Evolutionary conservation across 2,797 vertebrate genomes (phyloP), one percentile per base, ranked within the genome.

Genomic region (Sardinella longiceps): DNA sequence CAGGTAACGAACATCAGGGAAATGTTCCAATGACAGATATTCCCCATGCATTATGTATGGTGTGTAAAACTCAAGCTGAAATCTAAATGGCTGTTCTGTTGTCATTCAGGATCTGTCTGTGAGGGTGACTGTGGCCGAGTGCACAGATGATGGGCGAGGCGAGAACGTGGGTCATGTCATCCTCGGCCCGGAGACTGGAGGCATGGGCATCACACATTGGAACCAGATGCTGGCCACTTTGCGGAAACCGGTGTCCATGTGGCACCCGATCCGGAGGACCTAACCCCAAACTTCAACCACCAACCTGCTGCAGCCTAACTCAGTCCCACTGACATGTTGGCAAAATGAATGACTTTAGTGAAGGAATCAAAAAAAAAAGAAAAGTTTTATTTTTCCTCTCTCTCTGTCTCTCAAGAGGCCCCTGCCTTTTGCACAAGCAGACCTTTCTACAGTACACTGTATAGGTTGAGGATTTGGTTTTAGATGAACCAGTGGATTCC

Each of bases 181-280:
- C 89, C 98, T 99, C 5, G 98, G 98, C 20, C 98, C 98, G 0
- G 90, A 97, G 0, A 96, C 97, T 91, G 96, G 97, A 0, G 98
- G 98, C 11, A 98, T 98, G 96, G 98, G 98, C 80, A 97, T 97
- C 94, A 99, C 97, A 14, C 98, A 99, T 93, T 99, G 98, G 98
- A 98, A 98, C 94, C 98, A 99, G 95, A 99, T 99, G 98, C 89
- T 99, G 92, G 97, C 98, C 84, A 99, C 97, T 0, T 94, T 99
- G 88, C 95, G 98, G 90, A 98, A 97, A 88, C 98, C 98, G 0
- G 97, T 99, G 88, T 99, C 98, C 90, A 99, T 99, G 98, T 99
- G 98, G 98, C 98, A 99, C 91, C 95, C 96, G 0, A 94, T 99
- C 39, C 96, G 96, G 88, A 92, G 96, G 92, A 97, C 95, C 90